These are phyloP conservation scores for Sterrhoptilus dennistouni DNA, from an alignment of 2,113 vertebrate genomes.

Conservation along the genomic window DNA sequence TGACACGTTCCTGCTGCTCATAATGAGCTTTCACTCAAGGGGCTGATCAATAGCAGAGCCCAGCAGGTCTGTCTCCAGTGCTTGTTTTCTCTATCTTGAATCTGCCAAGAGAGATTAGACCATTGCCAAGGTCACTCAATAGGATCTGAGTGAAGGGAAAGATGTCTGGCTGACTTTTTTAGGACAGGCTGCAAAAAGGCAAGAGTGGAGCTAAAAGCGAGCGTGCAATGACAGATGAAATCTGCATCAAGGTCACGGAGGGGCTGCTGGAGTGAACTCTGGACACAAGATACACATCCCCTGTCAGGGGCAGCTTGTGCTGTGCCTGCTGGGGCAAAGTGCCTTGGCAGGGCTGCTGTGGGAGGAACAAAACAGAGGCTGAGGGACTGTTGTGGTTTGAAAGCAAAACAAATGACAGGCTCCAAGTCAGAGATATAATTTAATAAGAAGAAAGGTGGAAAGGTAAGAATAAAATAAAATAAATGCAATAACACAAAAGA, in stretches of 20 bases:
- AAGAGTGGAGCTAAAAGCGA: background rate
- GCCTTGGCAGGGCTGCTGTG: fast-evolving
- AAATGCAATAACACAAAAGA: no score
- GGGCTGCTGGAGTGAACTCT: background rate
- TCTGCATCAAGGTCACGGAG: constrained; percentile 59
- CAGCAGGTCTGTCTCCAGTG: constrained; percentile 72
- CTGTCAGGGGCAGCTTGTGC: background rate
- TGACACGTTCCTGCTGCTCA: constrained; percentile 53
- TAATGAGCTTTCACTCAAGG: constrained; percentile 77
- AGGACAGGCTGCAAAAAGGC: constrained; percentile 47
- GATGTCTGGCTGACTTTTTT: constrained; percentile 54
- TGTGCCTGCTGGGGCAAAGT: background rate
- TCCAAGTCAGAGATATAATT: no score
- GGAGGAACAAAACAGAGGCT: background rate
- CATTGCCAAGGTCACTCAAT: constrained; percentile 76
- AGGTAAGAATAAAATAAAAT: no score
- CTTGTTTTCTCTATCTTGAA: constrained; percentile 81
- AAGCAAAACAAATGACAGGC: no score
- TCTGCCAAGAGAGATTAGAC: constrained; percentile 78
- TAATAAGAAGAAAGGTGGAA: no score
- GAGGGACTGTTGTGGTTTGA: background rate
- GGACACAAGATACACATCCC: background rate
- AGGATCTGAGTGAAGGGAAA: constrained; percentile 50
- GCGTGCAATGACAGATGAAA: constrained; percentile 35
- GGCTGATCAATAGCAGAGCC: constrained; percentile 77